Evolutionary conservation across 2,113 vertebrate genomes (phyloP).

Genomic region (Phasianus colchicus): DNA sequence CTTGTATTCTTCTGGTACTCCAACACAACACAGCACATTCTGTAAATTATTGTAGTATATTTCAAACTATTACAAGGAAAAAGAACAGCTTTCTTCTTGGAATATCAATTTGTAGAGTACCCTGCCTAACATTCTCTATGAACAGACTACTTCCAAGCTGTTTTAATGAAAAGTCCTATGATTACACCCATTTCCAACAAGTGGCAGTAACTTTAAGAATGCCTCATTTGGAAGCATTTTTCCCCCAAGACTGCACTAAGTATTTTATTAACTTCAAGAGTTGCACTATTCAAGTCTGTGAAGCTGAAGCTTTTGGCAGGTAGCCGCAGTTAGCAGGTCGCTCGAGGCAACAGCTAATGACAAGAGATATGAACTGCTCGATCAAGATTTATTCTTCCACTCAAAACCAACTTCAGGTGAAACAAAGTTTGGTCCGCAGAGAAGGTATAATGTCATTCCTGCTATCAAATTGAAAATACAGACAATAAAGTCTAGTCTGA

Average conservation of each 20-base stretch:
- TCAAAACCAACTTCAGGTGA: conserved; percentile 47
- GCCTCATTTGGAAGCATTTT: conserved; percentile 39
- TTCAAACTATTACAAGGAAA: background rate
- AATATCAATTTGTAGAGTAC: background rate
- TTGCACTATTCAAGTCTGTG: background rate
- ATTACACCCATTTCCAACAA: background rate
- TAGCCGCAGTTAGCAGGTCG: conserved; percentile 26
- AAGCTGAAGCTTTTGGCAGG: background rate
- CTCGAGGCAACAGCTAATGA: background rate
- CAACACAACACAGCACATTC: background rate
- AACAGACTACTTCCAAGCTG: background rate
- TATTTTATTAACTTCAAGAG: conserved; percentile 43
- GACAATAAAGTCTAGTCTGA: conserved; percentile 4
- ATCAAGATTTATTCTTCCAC: conserved; percentile 44
- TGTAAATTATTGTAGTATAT: background rate
- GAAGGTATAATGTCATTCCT: conserved; percentile 36
- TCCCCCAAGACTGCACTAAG: conserved; percentile 23
- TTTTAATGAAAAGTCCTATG: background rate
- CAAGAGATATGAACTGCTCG: conserved; percentile 22
- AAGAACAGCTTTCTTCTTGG: background rate
- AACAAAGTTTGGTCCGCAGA: conserved; percentile 37
- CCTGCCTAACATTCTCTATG: background rate
- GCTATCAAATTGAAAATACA: background rate
- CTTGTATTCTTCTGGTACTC: background rate
- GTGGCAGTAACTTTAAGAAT: background rate